Conservation (phyloP, 2,888 invertebrate species). For the Chymomyza caudatula region DNA sequence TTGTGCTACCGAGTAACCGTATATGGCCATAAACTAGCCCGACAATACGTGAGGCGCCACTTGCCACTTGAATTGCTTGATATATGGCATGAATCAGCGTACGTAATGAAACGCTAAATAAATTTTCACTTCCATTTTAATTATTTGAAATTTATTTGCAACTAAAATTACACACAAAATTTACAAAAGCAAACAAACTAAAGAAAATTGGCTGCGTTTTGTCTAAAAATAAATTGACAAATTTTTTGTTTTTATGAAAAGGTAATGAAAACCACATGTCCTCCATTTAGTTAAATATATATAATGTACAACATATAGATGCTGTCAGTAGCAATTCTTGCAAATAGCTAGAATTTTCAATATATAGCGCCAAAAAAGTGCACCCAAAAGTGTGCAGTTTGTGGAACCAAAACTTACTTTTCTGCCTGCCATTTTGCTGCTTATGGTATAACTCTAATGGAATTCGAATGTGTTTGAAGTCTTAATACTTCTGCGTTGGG, state of each 20-base stretch:
- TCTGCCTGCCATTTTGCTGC: slow-evolving; percentile 63
- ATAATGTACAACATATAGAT: not conserved
- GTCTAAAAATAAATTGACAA: slow-evolving; percentile 64
- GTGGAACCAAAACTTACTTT: slow-evolving; percentile 61
- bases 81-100: slow-evolving; percentile 47
- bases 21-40: not conserved
- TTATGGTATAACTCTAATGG: not conserved
- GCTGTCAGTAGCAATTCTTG: not conserved
- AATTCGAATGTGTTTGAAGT: slow-evolving; percentile 29
- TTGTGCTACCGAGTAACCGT: not conserved
- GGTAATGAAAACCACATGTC: slow-evolving; percentile 72
- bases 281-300: slow-evolving; percentile 39
- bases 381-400: slow-evolving; percentile 22
- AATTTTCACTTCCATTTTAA: slow-evolving; percentile 71
- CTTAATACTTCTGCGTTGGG: slow-evolving; percentile 26
- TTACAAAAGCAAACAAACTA: slow-evolving; percentile 24
- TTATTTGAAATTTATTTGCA: slow-evolving; percentile 67
- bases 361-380: slow-evolving; percentile 30
- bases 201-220: slow-evolving; percentile 28
- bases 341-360: not conserved
- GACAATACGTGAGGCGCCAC: slow-evolving; percentile 60
- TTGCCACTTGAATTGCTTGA: slow-evolving; percentile 29
- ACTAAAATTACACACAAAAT: slow-evolving; percentile 54
- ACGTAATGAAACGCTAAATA: slow-evolving; percentile 64
- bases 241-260: slow-evolving; percentile 45